phyloP scores from a whole-genome alignment of 2,113 vertebrate genomes.

The Sphaerodactylus townsendi region DNA sequence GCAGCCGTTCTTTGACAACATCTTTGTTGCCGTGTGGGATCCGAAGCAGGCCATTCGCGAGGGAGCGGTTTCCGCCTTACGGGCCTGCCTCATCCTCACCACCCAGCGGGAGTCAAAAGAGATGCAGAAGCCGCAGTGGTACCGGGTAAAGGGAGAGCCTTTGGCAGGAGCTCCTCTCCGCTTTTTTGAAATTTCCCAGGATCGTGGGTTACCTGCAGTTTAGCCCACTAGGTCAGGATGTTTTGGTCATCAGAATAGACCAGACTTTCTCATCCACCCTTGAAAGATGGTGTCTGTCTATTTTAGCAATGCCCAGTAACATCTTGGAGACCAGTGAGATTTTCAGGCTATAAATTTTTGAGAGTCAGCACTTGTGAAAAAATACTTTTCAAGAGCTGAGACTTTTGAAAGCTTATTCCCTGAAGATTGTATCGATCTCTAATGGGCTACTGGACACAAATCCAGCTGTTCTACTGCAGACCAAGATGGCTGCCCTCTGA shows the following conservation, averaged over 20 bases:
- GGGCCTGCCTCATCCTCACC: conserved; percentile 95
- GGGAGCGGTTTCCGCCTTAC: conserved; percentile 93
- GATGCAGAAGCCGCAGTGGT: conserved; percentile 99
- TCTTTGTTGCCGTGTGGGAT: conserved; percentile 98
- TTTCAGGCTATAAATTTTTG: no score
- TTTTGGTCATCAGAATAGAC: not conserved
- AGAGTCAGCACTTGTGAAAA: no score
- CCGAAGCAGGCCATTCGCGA: conserved; percentile 97
- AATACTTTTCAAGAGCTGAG: no score
- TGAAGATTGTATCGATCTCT: no score
- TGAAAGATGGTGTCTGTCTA: not conserved
- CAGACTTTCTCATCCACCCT: not conserved
- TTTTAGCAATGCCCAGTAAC: not conserved
- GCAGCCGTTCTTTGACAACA: conserved; percentile 97
- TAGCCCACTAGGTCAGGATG: not conserved
- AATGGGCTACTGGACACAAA: no score
- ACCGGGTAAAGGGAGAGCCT: conserved; percentile 81
- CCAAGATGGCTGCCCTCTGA: no score
- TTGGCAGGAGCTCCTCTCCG: not conserved
- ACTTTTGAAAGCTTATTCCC: no score
- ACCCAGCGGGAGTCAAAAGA: conserved; percentile 97
- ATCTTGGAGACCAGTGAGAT: no score
- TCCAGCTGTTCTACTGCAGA: no score
- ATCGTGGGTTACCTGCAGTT: not conserved
- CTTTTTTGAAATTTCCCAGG: not conserved